Conservation (phyloP, 2,888 invertebrate species). For the Syrphus vitripennis region DNA sequence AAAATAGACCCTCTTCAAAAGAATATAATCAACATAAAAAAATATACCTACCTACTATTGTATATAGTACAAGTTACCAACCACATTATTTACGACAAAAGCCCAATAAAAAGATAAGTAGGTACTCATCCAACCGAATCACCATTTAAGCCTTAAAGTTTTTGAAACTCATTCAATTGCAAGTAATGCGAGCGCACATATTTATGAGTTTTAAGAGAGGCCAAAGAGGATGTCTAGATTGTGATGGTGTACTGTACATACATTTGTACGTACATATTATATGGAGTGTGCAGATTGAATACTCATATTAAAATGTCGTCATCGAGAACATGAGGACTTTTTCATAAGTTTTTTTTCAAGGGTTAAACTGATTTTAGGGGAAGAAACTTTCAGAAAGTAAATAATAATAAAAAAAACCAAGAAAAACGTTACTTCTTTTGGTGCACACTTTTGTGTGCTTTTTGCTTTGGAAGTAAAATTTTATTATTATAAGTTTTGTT, state of each 20-base stretch:
- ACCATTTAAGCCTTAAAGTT: slow-evolving; percentile 42
- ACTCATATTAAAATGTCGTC: slow-evolving; percentile 31
- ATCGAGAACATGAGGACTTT: slow-evolving; percentile 22
- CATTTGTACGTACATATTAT: background rate
- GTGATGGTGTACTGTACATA: background rate
- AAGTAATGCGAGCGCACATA: slow-evolving; percentile 13
- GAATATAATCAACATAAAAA: background rate
- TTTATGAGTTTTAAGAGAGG: slow-evolving; percentile 31
- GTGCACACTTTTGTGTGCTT: background rate
- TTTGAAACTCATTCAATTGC: slow-evolving; percentile 38
- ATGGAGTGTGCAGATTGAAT: slow-evolving; percentile 6
- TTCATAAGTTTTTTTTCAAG: slow-evolving; percentile 16
- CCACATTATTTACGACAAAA: slow-evolving; percentile 6
- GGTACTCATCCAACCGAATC: slow-evolving; percentile 44
- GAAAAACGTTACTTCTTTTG: background rate
- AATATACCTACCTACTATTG: background rate
- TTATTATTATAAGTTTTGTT: slow-evolving; percentile 7
- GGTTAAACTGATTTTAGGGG: background rate
- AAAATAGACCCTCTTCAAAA: slow-evolving; percentile 9
- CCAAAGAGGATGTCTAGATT: background rate
- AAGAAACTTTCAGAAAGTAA: background rate
- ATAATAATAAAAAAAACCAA: background rate
- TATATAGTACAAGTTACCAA: background rate
- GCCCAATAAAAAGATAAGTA: slow-evolving; percentile 34
- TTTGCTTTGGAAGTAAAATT: background rate